Conservation (phyloP, 2,888 invertebrate genomes). For the Lumbricus terrestris region DNA sequence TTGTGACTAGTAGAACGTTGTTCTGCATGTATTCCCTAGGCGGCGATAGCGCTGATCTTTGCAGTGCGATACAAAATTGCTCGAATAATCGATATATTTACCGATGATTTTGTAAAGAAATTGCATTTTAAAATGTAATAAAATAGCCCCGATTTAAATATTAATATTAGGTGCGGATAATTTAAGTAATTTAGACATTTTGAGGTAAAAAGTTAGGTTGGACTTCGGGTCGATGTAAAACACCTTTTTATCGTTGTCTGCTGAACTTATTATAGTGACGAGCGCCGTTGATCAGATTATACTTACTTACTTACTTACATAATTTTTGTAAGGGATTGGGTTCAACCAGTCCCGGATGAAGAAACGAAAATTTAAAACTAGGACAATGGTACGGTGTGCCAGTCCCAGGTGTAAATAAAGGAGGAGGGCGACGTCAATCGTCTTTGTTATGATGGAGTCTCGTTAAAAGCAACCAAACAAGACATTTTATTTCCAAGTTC, state of each 20-base stretch:
- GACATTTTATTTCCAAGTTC: too few relatives aligned
- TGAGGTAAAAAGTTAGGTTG: not conserved
- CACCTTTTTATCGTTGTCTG: not conserved
- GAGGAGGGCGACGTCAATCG: too few relatives aligned
- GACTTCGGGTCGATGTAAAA: not conserved
- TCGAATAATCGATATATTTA: not conserved
- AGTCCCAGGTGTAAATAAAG: too few relatives aligned
- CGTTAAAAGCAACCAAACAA: too few relatives aligned
- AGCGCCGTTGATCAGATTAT: not conserved
- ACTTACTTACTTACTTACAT: conserved; percentile 3
- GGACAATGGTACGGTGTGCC: too few relatives aligned
- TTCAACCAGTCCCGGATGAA: not conserved
- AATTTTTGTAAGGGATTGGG: conserved; percentile 3
- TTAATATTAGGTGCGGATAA: not conserved
- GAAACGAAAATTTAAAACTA: not conserved
- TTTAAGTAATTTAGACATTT: not conserved
- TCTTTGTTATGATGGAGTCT: too few relatives aligned
- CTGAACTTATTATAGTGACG: not conserved
- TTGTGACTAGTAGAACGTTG: not conserved
- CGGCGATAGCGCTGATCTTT: not conserved
- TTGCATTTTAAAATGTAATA: not conserved
- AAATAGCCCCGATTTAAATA: not conserved
- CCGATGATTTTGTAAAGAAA: not conserved
- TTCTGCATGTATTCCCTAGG: not conserved
- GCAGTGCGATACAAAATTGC: not conserved